Evolutionary conservation across 2,888 invertebrate genomes (phyloP), one percentile per base, ranked within the genome.

Genomic region (Ditula angustiorana): DNA sequence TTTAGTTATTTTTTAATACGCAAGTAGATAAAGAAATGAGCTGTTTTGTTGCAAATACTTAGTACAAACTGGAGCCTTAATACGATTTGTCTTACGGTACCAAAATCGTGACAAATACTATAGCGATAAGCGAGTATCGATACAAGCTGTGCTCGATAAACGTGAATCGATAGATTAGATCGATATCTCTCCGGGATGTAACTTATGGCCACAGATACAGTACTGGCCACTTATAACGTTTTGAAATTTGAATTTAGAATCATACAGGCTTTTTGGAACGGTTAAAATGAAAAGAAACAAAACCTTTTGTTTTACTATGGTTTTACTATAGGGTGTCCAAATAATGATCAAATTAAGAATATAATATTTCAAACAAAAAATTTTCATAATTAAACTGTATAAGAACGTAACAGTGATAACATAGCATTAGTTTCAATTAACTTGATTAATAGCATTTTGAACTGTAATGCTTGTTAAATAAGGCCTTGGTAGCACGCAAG

Each of bases 91-190:
- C 68, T 33, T 66, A 66, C 69, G 72, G 73, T 72, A 80, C 75
- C 70, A 73, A 75, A 74, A 80, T 89, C 90, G 90, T 90, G 90
- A 91, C 90, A 90, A 90, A 90, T 88, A 83, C 82, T 67, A 75
- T 77, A 84, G 84, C 85, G 87, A 87, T 87, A 87, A 79, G 70
- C 72, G 75, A 70, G 72, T 80, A 86, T 85, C 83, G 86, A 84
- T 85, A 85, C 82, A 80, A 81, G 78, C 77, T 75, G 74, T 81
- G 79, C 78, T 84, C 85, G 87, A 87, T 87, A 87, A 86, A 87
- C 86, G 83, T 85, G 85, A 78, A 86, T 83, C 86, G 85, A 86
- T 82, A 85, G 87, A 88, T 88, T 81, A 87, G 88, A 90, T 90
- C 86, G 82, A 82, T 87, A 89, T 87, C 89, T 79, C 68, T 75